These are phyloP conservation scores for Calyptommatus sinebrachiatus DNA, from an alignment of 2,113 vertebrate species.

Conservation along the genomic window DNA sequence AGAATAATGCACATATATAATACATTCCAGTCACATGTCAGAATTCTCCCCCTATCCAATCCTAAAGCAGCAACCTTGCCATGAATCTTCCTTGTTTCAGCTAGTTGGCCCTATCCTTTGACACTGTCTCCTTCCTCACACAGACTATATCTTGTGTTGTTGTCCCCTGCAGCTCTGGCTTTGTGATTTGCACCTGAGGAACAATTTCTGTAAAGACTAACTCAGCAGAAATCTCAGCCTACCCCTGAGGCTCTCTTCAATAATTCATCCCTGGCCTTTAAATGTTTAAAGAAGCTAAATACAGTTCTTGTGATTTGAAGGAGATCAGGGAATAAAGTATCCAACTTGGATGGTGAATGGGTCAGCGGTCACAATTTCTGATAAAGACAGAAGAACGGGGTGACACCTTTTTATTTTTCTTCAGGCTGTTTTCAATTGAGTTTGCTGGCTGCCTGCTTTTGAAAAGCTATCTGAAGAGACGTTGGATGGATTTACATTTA, in stretches of 20 bases:
- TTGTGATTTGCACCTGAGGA: not conserved
- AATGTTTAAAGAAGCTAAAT: slow-evolving; percentile 24
- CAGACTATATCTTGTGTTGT: not conserved
- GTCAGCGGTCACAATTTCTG: not conserved
- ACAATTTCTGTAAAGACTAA: slow-evolving; percentile 20
- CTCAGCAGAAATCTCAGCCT: slow-evolving; percentile 24
- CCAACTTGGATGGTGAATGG: not conserved
- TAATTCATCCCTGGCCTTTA: slow-evolving; percentile 26
- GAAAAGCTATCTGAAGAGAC: not conserved
- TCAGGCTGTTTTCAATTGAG: not conserved
- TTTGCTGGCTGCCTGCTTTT: not conserved
- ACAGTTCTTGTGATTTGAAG: not conserved
- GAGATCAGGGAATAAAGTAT: not conserved
- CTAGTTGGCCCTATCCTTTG: not conserved
- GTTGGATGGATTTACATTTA: too few relatives aligned
- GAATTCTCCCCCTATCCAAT: not conserved
- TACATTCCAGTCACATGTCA: too few relatives aligned
- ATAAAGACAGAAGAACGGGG: not conserved
- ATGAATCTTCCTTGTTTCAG: not conserved
- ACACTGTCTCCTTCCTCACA: not conserved
- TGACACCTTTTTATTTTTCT: not conserved
- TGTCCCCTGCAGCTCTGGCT: not conserved
- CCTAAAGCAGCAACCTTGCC: not conserved
- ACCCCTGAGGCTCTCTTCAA: slow-evolving; percentile 7
- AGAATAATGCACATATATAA: not conserved